Evolutionary conservation across 2,888 invertebrate genomes (phyloP).

Genomic region (Dynastes tityus): DNA sequence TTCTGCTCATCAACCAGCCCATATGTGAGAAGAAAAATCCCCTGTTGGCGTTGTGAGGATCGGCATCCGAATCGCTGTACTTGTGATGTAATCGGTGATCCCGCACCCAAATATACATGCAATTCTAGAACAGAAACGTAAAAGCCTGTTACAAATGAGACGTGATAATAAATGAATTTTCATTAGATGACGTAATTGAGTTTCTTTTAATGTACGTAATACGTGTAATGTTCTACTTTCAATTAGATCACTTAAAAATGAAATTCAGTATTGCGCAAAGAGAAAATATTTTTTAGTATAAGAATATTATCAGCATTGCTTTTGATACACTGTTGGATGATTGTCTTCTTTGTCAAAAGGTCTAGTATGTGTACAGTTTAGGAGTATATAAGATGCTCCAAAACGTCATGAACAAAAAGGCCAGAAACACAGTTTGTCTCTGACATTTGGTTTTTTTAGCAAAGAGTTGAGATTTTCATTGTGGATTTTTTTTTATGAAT

Average conservation of each 20-base stretch:
- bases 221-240: background rate
- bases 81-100: slow-evolving; percentile 89
- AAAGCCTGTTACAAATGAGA: background rate
- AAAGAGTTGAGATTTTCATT: too few species aligned
- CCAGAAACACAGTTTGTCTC: too few species aligned
- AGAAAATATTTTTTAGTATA: too few species aligned
- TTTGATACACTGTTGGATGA: too few species aligned
- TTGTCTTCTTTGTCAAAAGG: too few species aligned
- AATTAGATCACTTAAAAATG: background rate
- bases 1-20: slow-evolving; percentile 87
- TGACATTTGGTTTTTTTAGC: too few species aligned
- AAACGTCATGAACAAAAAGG: too few species aligned
- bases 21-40: slow-evolving; percentile 93
- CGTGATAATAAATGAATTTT: slow-evolving; percentile 6
- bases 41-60: slow-evolving; percentile 85
- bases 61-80: slow-evolving; percentile 82
- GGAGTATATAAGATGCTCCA: too few species aligned
- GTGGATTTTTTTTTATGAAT: too few species aligned
- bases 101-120: slow-evolving; percentile 83
- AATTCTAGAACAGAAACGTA: slow-evolving; percentile 74
- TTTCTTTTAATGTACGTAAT: background rate
- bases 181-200: background rate
- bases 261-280: background rate
- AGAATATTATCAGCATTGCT: too few species aligned
- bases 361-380: too few species aligned